These are phyloP conservation scores for Epinotia bilunana DNA, from an alignment of 2,888 invertebrate species.

Conservation along the genomic window DNA sequence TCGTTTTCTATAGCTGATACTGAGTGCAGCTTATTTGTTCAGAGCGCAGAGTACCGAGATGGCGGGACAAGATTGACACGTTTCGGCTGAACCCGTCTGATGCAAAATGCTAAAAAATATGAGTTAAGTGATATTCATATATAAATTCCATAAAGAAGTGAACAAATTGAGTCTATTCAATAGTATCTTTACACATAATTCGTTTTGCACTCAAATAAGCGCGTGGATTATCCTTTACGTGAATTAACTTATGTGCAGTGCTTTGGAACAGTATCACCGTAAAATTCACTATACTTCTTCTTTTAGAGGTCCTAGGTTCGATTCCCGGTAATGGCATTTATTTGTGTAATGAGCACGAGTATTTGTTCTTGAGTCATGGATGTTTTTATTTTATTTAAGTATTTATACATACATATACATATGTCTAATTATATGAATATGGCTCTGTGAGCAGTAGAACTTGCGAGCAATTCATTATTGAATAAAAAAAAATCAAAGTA, in stretches of 20 bases:
- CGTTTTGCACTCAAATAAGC: background rate
- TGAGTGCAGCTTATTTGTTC: slow-evolving; percentile 3
- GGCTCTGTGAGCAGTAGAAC: too few relatives aligned
- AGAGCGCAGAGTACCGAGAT: background rate
- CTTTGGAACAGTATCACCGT: background rate
- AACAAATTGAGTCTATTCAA: background rate
- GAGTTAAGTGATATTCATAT: background rate
- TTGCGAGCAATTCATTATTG: too few relatives aligned
- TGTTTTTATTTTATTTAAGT: too few relatives aligned
- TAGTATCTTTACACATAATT: background rate
- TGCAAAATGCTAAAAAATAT: background rate
- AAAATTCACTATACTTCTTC: background rate
- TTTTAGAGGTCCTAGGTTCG: background rate
- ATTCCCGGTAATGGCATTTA: too few relatives aligned
- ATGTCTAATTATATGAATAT: too few relatives aligned
- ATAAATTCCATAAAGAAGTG: background rate
- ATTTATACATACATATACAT: too few relatives aligned
- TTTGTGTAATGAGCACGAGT: too few relatives aligned
- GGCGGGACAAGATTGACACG: slow-evolving; percentile 18
- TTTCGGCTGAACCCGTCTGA: background rate
- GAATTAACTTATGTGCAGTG: background rate
- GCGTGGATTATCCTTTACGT: background rate
- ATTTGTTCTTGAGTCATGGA: too few relatives aligned
- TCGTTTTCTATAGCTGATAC: slow-evolving; percentile 4
- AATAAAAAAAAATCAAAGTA: too few relatives aligned